Evolutionary conservation across 2,888 invertebrate species (phyloP).

Genomic region (Volucella inanis): DNA sequence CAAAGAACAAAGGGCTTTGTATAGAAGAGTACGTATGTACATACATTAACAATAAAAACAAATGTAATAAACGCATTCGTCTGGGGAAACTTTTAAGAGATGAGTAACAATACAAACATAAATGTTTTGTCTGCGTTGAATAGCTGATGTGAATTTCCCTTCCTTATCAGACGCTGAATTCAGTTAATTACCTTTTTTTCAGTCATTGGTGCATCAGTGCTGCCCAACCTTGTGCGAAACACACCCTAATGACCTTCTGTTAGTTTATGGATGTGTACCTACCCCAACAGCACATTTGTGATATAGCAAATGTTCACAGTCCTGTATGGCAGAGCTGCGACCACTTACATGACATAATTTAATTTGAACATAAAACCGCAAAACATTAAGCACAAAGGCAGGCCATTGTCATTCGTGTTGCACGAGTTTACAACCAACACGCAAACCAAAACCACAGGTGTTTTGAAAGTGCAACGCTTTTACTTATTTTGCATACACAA

Average conservation of each 20-base stretch:
- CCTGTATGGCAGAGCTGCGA: constrained; percentile 28
- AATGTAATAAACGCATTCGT: constrained; percentile 5
- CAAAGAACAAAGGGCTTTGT: too few species aligned
- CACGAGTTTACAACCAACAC: constrained; percentile 28
- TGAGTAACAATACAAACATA: constrained; percentile 1
- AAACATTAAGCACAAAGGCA: constrained; percentile 46
- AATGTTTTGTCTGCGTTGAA: not conserved
- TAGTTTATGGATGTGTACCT: constrained; percentile 24
- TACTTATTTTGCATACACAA: not conserved
- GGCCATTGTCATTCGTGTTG: constrained; percentile 42
- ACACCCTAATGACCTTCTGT: constrained; percentile 60
- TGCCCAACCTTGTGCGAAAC: constrained; percentile 37
- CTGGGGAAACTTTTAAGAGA: not conserved
- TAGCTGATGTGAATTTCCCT: not conserved
- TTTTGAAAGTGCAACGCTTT: constrained; percentile 14
- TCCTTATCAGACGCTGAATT: constrained; percentile 38
- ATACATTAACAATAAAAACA: not conserved
- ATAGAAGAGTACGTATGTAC: not conserved
- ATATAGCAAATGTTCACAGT: constrained; percentile 33
- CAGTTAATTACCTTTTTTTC: constrained; percentile 40
- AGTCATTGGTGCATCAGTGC: constrained; percentile 27
- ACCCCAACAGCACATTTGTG: constrained; percentile 47
- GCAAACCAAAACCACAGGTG: constrained; percentile 54
- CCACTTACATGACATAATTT: constrained; percentile 60
- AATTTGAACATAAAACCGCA: constrained; percentile 40